Evolutionary conservation across 2,797 vertebrate genomes (phyloP).

Genomic region (Galaxias olidus): DNA sequence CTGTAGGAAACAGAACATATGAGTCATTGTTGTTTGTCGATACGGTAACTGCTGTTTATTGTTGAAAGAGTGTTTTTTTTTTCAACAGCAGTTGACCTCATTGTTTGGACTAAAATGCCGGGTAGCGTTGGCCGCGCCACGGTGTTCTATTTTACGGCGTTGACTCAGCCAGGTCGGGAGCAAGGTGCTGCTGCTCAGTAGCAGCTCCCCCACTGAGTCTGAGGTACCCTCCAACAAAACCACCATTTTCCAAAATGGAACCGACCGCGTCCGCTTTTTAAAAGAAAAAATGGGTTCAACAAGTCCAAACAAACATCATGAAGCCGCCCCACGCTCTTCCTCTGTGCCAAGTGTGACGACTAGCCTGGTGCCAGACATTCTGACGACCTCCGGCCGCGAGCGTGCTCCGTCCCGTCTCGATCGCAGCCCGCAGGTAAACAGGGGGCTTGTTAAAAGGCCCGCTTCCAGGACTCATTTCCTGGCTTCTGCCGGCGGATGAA

Average conservation of each 20-base stretch:
- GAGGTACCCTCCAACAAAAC: neutral
- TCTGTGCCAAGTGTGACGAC: conserved; percentile 47
- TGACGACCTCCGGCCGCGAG: conserved; percentile 46
- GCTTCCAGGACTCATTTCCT: conserved; percentile 57
- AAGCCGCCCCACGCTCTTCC: conserved; percentile 35
- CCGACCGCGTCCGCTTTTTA: neutral
- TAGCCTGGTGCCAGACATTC: conserved; percentile 53
- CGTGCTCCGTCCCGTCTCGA: conserved; percentile 42
- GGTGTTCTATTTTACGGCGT: neutral
- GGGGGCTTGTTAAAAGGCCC: conserved; percentile 47
- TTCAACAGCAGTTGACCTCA: conserved; percentile 15
- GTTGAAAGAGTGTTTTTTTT: conserved; percentile 37
- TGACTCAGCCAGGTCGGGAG: neutral
- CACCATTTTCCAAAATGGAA: neutral
- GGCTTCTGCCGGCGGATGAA: conserved; percentile 40
- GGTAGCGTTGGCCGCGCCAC: conserved; percentile 13
- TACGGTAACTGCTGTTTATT: conserved; percentile 50
- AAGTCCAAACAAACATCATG: conserved; percentile 44
- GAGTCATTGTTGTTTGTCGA: conserved; percentile 57
- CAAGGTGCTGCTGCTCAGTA: neutral
- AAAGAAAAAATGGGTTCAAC: conserved; percentile 8
- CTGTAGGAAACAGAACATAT: conserved; percentile 49
- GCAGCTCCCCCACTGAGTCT: neutral
- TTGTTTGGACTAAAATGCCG: conserved; percentile 19
- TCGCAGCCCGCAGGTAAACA: conserved; percentile 4